Evolutionary conservation across 53 echinoderm and acorn worm genomes (phyloP).

Genomic region (Actinopyga echinites): DNA sequence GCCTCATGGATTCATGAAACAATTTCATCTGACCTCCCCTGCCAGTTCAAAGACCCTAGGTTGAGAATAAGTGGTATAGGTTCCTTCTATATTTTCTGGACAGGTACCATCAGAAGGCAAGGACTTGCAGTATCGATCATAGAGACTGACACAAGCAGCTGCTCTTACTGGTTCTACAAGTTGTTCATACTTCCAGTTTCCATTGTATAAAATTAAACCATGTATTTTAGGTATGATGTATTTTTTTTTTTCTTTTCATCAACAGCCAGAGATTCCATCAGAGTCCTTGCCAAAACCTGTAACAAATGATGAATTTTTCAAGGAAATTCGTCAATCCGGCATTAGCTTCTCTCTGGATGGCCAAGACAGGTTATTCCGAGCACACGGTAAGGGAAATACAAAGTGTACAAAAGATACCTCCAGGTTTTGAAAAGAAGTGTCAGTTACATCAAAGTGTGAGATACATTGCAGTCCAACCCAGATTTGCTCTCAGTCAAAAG

Average conservation of each 20-base stretch:
- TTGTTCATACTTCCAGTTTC: too few relatives aligned
- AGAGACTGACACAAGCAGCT: too few relatives aligned
- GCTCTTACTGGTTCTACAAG: too few relatives aligned
- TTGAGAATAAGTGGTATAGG: too few relatives aligned
- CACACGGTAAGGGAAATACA: slow-evolving; percentile 75
- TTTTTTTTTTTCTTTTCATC: background rate
- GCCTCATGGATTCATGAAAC: too few relatives aligned
- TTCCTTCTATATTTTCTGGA: too few relatives aligned
- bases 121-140: too few relatives aligned
- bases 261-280: slow-evolving; percentile 71
- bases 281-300: slow-evolving; percentile 81
- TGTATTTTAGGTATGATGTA: too few relatives aligned
- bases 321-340: slow-evolving; percentile 66
- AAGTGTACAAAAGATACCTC: background rate
- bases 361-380: slow-evolving; percentile 95
- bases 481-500: background rate
- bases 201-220: too few relatives aligned
- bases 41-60: too few relatives aligned
- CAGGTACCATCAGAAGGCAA: too few relatives aligned
- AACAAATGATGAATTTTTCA: slow-evolving; percentile 79
- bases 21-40: too few relatives aligned
- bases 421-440: background rate
- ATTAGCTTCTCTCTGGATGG: slow-evolving; percentile 86
- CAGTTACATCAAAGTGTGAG: background rate
- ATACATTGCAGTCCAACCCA: background rate